A percentile compares a stretch with the other conserved stretches of the same genome.
Conservation (phyloP, 1,140 invertebrate species). For the Spodoptera litura region DNA sequence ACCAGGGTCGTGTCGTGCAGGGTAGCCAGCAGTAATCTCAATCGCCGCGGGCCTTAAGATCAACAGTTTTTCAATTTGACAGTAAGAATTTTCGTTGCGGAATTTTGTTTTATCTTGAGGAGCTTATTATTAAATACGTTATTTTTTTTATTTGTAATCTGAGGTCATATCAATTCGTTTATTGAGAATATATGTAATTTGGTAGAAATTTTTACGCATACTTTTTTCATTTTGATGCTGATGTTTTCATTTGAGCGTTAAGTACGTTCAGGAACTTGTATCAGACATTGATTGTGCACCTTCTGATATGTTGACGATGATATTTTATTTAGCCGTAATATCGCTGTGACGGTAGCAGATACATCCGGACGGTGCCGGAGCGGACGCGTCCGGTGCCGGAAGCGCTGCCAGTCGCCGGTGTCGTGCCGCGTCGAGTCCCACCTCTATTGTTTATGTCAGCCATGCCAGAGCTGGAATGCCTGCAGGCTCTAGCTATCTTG, state of each 20-base stretch:
- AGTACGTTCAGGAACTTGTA: neutral
- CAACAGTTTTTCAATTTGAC: neutral
- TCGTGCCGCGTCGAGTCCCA: neutral
- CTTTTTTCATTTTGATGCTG: too few species aligned
- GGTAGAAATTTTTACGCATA: too few species aligned
- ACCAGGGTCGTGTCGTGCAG: neutral
- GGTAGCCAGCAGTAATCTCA: neutral
- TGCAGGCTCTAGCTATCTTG: neutral
- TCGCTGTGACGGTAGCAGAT: neutral
- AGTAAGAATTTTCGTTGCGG: too few species aligned
- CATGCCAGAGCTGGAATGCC: neutral
- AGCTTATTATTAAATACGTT: too few species aligned
- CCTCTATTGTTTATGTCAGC: conserved; percentile 19
- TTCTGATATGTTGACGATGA: neutral
- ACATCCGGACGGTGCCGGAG: conserved; percentile 24
- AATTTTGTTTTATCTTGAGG: too few species aligned
- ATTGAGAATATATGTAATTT: too few species aligned
- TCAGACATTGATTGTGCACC: neutral
- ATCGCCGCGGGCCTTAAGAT: neutral
- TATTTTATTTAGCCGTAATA: neutral
- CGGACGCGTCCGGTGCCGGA: conserved; percentile 15
- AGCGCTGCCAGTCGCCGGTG: conserved; percentile 24
- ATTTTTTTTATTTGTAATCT: too few species aligned
- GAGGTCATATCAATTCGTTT: too few species aligned
- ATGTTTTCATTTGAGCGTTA: too few species aligned